These are phyloP conservation scores for Drosophila navojoa DNA, from an alignment of 1,140 invertebrate species.

Conservation along the genomic window DNA sequence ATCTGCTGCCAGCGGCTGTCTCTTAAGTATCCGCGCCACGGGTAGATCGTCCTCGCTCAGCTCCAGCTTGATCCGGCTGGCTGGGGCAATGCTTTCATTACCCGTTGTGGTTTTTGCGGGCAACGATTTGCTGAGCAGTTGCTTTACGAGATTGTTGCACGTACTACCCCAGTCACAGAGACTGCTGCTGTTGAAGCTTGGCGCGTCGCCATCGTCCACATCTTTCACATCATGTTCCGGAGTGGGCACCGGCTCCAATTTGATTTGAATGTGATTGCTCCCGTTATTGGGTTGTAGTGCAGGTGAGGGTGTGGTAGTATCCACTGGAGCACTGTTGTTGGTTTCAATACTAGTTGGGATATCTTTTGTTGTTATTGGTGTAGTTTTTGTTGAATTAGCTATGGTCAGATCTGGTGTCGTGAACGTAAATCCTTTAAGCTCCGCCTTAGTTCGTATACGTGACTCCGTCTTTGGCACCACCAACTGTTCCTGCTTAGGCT, in stretches of 20 bases:
- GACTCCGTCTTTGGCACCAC: conserved; percentile 85
- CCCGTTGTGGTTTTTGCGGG: background rate
- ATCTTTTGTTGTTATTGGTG: background rate
- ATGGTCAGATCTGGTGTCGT: conserved; percentile 49
- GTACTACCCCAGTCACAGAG: conserved; percentile 77
- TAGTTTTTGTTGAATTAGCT: conserved; percentile 45
- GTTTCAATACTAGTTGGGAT: background rate
- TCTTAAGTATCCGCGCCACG: conserved; percentile 63
- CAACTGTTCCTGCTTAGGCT: conserved; percentile 25
- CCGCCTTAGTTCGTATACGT: conserved; percentile 92
- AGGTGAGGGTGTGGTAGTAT: background rate
- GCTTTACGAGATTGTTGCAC: conserved; percentile 80
- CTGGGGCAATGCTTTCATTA: background rate
- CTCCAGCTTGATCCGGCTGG: conserved; percentile 59
- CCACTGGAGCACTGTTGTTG: conserved; percentile 17
- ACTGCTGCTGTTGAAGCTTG: conserved; percentile 35
- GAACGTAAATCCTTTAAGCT: conserved; percentile 88
- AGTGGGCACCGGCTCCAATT: conserved; percentile 49
- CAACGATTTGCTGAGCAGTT: conserved; percentile 53
- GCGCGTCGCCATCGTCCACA: background rate
- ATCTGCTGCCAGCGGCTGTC: conserved; percentile 44
- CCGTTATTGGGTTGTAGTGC: conserved; percentile 14
- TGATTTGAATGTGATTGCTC: conserved; percentile 60
- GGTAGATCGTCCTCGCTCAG: conserved; percentile 71
- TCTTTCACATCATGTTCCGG: conserved; percentile 42